Evolutionary conservation across 1,140 invertebrate genomes (phyloP), one percentile per base, ranked within the genome.

Genomic region (Pinna nobilis): DNA sequence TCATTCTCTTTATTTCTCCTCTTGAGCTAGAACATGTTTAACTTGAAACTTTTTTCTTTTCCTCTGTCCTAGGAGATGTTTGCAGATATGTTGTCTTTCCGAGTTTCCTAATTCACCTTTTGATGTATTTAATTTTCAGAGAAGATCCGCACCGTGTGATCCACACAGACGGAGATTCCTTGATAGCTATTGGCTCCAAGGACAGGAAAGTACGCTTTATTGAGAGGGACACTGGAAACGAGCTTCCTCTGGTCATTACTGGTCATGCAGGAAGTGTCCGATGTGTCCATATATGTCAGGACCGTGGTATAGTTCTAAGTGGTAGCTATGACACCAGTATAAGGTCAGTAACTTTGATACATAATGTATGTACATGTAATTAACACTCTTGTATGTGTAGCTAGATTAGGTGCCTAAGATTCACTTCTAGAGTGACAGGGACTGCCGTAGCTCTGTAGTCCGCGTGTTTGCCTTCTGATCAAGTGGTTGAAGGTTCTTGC

Each of bases 321-420:
- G 88, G 88, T 23, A 89, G 88, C 73, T 89, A 88, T 80, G 88
- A 89, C 61, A 89, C 87, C 25, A 89, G 87, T 69, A 86, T 89
- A 18, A 83, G 88, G 86, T 88, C 70, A 44, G 65, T 50, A 20
- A 30, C 1, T 6, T 6, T 51, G 9, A 11, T 51, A 28, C 15
- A 47, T 47, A 47, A 4, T 47, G 20, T 13, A 7, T 53, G 23
- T 53, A 15, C 15, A n/a, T 53, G 6, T 25, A 25, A 53, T 6
- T 28, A 23, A 28, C 6, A 11, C n/a, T 51, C 11, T 11, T 51
- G 25, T 53, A 13, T 28, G 50, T 53, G 18, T 53, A 20, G 49
- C 20, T 53, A 28, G 32, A 18, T n/a, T n/a, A n/a, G n/a, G n/a
- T n/a, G n/a, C n/a, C n/a, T n/a, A n/a, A n/a, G n/a, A n/a, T n/a